Evolutionary conservation across 2,113 vertebrate species (phyloP).

Genomic region (Sisor rabdophorus): DNA sequence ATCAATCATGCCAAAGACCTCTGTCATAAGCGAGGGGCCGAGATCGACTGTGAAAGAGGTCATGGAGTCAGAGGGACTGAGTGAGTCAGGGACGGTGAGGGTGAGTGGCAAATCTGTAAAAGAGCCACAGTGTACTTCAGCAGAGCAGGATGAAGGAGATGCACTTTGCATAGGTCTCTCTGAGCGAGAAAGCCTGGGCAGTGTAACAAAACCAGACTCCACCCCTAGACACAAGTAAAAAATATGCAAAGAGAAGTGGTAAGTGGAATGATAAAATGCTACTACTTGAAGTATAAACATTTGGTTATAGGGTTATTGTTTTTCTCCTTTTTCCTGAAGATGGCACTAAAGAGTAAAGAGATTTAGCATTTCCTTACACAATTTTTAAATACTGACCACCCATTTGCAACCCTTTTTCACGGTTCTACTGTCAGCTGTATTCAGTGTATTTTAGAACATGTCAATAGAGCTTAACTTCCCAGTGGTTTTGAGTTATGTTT

Average conservation of each 20-base stretch:
- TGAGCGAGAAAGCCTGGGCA: conserved; percentile 80
- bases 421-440: too few relatives aligned
- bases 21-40: conserved; percentile 92
- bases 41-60: conserved; percentile 90
- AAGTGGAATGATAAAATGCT: neutral
- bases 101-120: conserved; percentile 58
- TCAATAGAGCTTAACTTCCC: neutral
- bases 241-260: neutral
- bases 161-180: conserved; percentile 73
- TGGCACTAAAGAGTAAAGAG: conserved; percentile 43
- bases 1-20: conserved; percentile 85
- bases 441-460: neutral
- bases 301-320: neutral
- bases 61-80: conserved; percentile 79
- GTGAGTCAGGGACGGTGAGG: conserved; percentile 70
- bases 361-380: neutral
- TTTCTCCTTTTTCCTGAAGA: conserved; percentile 51
- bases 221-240: conserved; percentile 67
- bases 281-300: neutral
- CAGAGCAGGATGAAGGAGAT: conserved; percentile 57
- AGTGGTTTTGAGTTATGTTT: neutral
- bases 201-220: conserved; percentile 89
- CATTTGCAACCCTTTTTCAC: too few relatives aligned
- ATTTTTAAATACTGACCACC: neutral
- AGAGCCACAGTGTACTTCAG: conserved; percentile 61